Base-by-base conservation (phyloP, 2,113 vertebrate species). In the Aegithalos caudatus region DNA sequence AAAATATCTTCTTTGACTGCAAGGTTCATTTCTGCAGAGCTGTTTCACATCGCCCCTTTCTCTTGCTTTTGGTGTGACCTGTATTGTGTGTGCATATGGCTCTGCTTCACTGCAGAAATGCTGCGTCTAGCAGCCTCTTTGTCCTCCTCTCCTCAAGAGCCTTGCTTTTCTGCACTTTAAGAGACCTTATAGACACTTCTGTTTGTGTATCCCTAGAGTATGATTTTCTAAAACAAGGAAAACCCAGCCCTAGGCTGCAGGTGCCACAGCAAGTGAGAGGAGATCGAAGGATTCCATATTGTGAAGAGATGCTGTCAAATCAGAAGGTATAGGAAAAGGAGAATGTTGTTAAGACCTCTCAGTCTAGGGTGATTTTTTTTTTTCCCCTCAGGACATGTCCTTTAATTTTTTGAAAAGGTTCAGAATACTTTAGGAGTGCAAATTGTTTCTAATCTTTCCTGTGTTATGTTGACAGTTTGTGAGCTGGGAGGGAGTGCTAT, bases 81-180 rank as follows among this genome's bases (percentile, higher is more conserved):
- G 1, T n/a, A 12, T 16, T 60, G 2, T 17, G 12, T 0, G 7
- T 72, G n/a, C 20, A 4, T 35, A 11, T 31, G 20, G 2, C 45
- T 37, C 21, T 9, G 20, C 12, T 83, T 53, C 16, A 3, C 12
- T 47, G 54, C 37, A 66, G 71, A 57, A 60, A 17, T 29, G 10
- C 10, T 40, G 12, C 1, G 2, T 28, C 78, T 61, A 8, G 29
- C 38, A 58, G 65, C 24, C 61, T 15, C 0, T 40, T 71, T 71
- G 27, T 82, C 14, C 14, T 81, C 14, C 21, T 42, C 58, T 74
- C 19, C 15, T 66, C 15, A 58, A 53, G 38, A 64, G 6, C 11
- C 17, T 57, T 65, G 27, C 1, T 47, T 66, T 86, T 92, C 19
- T 51, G 16, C 14, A 4, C 24, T 24, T 51, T 35, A 17, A 23